phyloP scores from a whole-genome alignment of 2,113 vertebrate genomes.

The Pandion haliaetus region DNA sequence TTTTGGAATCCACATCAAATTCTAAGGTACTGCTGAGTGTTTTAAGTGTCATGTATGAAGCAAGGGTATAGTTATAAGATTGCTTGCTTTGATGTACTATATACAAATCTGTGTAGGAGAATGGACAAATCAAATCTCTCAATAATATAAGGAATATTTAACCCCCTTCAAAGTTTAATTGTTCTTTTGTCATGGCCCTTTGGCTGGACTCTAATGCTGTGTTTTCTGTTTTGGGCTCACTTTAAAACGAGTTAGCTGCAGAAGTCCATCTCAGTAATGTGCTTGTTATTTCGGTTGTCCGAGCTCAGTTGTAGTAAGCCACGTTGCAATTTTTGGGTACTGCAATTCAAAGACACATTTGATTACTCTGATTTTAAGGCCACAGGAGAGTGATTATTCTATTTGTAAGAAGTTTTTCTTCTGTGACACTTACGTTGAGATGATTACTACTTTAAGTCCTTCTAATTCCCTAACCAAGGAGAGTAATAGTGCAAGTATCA shows the following conservation, averaged over 20 bases:
- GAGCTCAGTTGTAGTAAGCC: not conserved
- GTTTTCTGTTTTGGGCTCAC: not conserved
- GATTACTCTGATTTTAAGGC: not conserved
- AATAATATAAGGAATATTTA: not conserved
- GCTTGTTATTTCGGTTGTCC: not conserved
- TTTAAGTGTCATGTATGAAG: not conserved
- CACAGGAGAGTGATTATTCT: not conserved
- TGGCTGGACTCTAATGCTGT: not conserved
- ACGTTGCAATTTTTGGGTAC: not conserved
- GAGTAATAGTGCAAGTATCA: not conserved
- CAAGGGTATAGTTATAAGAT: not conserved
- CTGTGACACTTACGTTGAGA: not conserved
- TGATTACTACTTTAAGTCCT: not conserved
- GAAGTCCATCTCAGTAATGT: not conserved
- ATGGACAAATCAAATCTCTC: not conserved
- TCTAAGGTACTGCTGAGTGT: conserved; percentile 82
- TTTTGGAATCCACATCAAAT: conserved; percentile 96
- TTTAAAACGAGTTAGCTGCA: not conserved
- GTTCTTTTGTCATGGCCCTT: not conserved
- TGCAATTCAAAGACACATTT: not conserved
- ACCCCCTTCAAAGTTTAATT: not conserved
- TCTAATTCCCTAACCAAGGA: not conserved
- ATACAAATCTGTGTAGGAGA: not conserved
- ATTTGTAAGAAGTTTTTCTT: not conserved
- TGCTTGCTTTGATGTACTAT: not conserved